These are phyloP conservation scores for Thalassophryne amazonica DNA, from an alignment of 2,797 vertebrate species.

Conservation along the genomic window DNA sequence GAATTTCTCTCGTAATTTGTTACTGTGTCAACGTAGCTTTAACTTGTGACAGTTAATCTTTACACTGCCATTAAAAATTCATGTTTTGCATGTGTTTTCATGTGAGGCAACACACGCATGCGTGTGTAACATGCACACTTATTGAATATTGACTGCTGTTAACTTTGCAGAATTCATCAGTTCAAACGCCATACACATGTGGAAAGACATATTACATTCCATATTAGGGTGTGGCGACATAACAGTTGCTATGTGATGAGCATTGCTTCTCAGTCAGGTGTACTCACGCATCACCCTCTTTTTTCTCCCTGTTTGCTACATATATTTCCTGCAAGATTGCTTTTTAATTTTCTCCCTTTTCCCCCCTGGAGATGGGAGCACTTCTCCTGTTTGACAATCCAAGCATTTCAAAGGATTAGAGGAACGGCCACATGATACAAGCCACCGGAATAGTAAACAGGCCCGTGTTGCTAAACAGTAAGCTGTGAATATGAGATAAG, in stretches of 20 bases:
- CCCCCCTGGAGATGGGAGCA: conserved; percentile 44
- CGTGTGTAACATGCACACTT: no score
- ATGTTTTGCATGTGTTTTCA: no score
- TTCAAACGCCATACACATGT: no score
- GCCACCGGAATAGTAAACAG: conserved; percentile 59
- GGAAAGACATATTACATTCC: no score
- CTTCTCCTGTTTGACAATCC: conserved; percentile 57
- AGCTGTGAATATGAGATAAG: conserved; percentile 52
- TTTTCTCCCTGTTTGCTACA: conserved; percentile 17
- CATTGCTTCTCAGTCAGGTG: conserved; percentile 9
- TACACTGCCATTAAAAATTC: no score
- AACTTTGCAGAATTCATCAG: no score
- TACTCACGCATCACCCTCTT: conserved; percentile 21
- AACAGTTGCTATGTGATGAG: conserved; percentile 13
- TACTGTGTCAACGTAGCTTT: no score
- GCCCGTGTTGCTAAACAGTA: conserved; percentile 42
- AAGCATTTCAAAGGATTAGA: conserved; percentile 59
- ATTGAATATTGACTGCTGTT: no score
- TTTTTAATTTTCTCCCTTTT: conserved; percentile 65
- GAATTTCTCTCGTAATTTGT: no score
- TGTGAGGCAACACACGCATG: no score
- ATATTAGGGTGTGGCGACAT: no score
- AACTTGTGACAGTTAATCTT: no score
- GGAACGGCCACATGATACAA: conserved; percentile 54
- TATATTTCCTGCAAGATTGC: conserved; percentile 64